Evolutionary conservation across 2,888 invertebrate species (phyloP), one percentile per base, ranked within the genome.

Genomic region (Zele albiditarsus): DNA sequence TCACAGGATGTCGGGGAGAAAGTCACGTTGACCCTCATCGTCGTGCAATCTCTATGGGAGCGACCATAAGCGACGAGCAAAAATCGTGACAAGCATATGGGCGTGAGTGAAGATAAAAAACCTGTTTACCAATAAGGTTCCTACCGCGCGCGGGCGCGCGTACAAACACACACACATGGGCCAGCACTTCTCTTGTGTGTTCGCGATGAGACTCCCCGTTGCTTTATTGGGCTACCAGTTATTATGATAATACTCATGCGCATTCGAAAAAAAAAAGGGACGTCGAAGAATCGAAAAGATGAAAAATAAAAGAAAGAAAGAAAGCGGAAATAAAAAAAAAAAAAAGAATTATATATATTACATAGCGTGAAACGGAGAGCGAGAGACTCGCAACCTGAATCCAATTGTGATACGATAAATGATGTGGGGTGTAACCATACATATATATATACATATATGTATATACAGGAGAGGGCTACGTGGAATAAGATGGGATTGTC

Each of bases 181-280:
- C 60, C 16, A 31, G 3, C 20, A 3, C 46, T n/a, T 53, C 20
- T 63, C 74, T 57, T 53, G 58, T 71, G 75, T 69, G 38, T 38
- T 38, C 8, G 74, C 79, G 77, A 82, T 76, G 79, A 77, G 79
- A 69, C 79, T 76, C 81, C 80, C 82, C 78, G 77, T 68, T 76
- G 80, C 78, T 83, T 83, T 81, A 83, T 82, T 78, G 78, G 78
- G 79, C 83, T 80, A 81, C 82, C 82, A 80, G 79, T 83, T 82
- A 83, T 83, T 82, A 83, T 81, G 80, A 79, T 83, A 83, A 83
- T 81, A 74, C 71, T 76, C 62, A 71, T 65, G 57, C 53, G 65
- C 53, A 33, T 49, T 33, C 46, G 42, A 23, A 63, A 63, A 71
- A 49, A 23, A 63, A 63, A 71, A 49, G 20, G 62, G 31, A 49